Conservation (phyloP, 2,888 invertebrate species). For the Erpobdella octoculata region DNA sequence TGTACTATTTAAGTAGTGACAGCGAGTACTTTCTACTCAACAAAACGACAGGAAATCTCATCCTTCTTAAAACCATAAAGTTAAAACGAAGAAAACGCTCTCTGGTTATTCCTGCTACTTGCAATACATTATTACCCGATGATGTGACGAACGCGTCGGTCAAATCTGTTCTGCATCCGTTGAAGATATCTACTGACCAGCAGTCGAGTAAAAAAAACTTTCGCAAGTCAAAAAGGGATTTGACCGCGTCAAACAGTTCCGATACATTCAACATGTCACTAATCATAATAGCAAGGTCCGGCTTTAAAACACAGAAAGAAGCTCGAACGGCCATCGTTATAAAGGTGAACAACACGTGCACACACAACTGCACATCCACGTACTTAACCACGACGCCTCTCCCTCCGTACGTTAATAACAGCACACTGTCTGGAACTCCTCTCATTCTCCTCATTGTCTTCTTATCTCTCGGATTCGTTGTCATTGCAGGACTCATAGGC, state of each 20-base stretch:
- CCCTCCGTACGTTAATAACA: neutral
- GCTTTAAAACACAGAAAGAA: conserved; percentile 16
- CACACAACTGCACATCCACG: neutral
- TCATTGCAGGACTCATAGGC: conserved; percentile 68
- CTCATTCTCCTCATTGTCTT: conserved; percentile 43
- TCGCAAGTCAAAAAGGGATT: neutral
- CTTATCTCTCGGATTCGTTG: conserved; percentile 63
- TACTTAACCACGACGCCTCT: neutral
- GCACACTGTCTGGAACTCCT: conserved; percentile 50
- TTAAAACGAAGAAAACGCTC: neutral
- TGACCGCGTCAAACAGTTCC: conserved; percentile 48
- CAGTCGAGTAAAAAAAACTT: neutral
- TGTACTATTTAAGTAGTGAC: conserved; percentile 76
- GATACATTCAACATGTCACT: conserved; percentile 37
- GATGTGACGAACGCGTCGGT: neutral
- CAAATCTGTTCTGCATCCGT: neutral
- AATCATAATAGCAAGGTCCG: conserved; percentile 22
- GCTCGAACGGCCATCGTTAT: conserved; percentile 53
- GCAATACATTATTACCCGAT: too few relatives aligned
- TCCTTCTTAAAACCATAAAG: neutral
- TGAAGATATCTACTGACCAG: neutral
- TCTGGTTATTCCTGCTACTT: too few relatives aligned
- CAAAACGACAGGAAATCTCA: conserved; percentile 76
- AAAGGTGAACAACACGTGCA: conserved; percentile 50
- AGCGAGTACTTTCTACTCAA: conserved; percentile 74